Conservation (phyloP, 1,140 invertebrate species). For the Aleiodes sp. region DNA sequence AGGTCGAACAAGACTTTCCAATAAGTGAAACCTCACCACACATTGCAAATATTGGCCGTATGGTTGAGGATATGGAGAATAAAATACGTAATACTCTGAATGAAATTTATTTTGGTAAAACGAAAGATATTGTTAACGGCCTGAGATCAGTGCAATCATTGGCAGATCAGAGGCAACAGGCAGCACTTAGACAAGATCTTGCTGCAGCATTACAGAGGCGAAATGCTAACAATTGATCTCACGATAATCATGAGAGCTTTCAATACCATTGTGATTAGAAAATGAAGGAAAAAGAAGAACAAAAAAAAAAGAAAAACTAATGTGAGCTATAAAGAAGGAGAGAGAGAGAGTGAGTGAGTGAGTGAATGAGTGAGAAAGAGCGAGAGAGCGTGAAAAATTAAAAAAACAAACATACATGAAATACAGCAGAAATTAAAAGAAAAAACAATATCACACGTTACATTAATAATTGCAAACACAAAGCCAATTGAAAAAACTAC, state of each 20-base stretch:
- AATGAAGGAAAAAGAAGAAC: slow-evolving; percentile 44
- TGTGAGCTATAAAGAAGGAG: slow-evolving; percentile 36
- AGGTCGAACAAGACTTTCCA: slow-evolving; percentile 90
- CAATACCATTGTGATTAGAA: slow-evolving; percentile 63
- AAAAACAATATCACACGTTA: not conserved
- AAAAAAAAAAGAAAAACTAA: slow-evolving; percentile 26
- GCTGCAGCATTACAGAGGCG: slow-evolving; percentile 82
- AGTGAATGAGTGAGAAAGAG: no score
- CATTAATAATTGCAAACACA: slow-evolving; percentile 14
- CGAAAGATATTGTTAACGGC: slow-evolving; percentile 98
- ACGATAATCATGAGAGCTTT: slow-evolving; percentile 51
- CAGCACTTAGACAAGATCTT: slow-evolving; percentile 86
- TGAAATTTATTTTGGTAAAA: slow-evolving; percentile 99
- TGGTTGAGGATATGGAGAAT: slow-evolving; percentile 99
- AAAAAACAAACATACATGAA: slow-evolving; percentile 16
- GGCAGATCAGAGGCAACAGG: slow-evolving; percentile 83
- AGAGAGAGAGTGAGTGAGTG: slow-evolving; percentile 13
- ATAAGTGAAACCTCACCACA: slow-evolving; percentile 94
- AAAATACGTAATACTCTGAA: slow-evolving; percentile 98
- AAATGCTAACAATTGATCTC: slow-evolving; percentile 70
- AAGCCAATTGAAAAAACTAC: not conserved
- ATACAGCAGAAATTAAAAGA: slow-evolving; percentile 1
- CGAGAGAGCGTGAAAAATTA: slow-evolving; percentile 13
- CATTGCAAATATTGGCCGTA: slow-evolving; percentile 96
- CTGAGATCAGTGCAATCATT: slow-evolving; percentile 88